phyloP scores from a whole-genome alignment of 2,797 vertebrate genomes.

The Premnoplex brunnescens region DNA sequence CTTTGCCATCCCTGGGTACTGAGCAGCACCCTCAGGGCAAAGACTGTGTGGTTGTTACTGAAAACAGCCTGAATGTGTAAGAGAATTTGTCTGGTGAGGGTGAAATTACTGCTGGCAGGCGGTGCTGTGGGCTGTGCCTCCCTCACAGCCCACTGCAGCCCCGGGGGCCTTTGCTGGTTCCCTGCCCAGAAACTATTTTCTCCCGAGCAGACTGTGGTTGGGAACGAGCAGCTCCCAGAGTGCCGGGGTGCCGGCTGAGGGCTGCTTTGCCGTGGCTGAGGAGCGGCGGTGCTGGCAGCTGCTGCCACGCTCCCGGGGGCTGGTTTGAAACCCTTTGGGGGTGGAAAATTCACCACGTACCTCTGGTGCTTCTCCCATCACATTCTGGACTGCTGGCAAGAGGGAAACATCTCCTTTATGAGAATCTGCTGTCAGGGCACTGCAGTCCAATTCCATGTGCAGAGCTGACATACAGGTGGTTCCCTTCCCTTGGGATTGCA shows the following conservation, averaged over 20 bases:
- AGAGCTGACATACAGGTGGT: not conserved
- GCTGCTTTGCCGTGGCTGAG: not conserved
- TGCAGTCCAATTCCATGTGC: not conserved
- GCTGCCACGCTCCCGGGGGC: rapidly evolving
- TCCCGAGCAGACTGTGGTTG: not conserved
- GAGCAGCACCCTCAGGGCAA: not conserved
- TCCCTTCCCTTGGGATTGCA: rapidly evolving
- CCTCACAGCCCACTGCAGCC: not conserved
- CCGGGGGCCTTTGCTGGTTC: not conserved
- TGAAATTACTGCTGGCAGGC: not conserved
- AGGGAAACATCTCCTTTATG: rapidly evolving
- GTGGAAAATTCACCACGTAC: not conserved
- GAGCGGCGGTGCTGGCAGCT: not conserved
- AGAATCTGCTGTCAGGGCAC: not conserved
- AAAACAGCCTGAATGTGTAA: not conserved
- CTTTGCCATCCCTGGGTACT: not conserved
- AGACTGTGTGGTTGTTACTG: not conserved
- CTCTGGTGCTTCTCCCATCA: not conserved
- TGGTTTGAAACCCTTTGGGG: not conserved
- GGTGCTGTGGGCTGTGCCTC: not conserved
- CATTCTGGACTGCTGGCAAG: not conserved
- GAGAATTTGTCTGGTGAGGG: not conserved
- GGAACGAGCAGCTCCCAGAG: not conserved
- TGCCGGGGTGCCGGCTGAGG: not conserved
- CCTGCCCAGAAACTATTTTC: slow-evolving; percentile 18